Conservation (phyloP, 1,140 invertebrate species). For the Arion vulgaris region DNA sequence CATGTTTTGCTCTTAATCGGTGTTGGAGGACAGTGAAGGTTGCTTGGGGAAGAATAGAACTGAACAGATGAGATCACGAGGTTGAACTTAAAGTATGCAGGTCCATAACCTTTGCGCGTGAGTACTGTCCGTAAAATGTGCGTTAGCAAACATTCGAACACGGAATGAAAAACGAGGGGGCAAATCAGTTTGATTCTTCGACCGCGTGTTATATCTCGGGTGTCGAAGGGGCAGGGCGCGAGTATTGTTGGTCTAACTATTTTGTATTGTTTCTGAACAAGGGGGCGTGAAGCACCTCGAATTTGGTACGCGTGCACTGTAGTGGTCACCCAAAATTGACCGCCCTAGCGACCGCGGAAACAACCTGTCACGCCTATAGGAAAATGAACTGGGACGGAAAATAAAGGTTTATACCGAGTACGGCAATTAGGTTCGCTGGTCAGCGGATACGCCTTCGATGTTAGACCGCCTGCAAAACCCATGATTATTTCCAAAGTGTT, state of each 20-base stretch:
- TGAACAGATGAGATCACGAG: neutral
- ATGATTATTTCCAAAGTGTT: neutral
- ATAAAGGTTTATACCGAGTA: neutral
- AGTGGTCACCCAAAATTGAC: slow-evolving; percentile 1
- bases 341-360: neutral
- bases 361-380: neutral
- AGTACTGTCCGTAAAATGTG: neutral
- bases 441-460: neutral
- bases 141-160: neutral
- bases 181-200: neutral
- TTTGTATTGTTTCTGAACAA: slow-evolving; percentile 3
- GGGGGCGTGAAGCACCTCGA: neutral
- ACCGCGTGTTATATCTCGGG: neutral
- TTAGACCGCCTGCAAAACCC: neutral
- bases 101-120: neutral
- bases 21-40: too few relatives aligned
- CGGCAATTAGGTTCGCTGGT: neutral
- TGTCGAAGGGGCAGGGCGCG: neutral
- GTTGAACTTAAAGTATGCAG: neutral
- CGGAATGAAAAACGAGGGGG: neutral
- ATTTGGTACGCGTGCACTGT: neutral
- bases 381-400: neutral
- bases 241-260: neutral
- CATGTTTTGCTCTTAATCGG: neutral
- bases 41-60: too few relatives aligned